Evolutionary conservation across 2,113 vertebrate genomes (phyloP).

Genomic region (Cynopterus brachyotis): DNA sequence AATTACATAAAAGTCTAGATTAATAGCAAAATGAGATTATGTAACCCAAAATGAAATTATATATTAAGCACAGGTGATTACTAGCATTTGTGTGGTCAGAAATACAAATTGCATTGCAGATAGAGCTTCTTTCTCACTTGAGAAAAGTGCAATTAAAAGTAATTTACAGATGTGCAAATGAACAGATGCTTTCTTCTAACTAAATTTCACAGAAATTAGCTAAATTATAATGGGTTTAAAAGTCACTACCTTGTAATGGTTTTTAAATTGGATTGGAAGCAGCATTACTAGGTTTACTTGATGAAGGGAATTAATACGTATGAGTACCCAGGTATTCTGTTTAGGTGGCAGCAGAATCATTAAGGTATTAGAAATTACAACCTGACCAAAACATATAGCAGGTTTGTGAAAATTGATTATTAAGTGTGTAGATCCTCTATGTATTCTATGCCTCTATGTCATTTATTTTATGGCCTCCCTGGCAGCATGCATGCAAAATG

Average conservation of each 20-base stretch:
- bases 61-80: constrained; percentile 76
- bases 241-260: constrained; percentile 68
- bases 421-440: neutral
- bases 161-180: constrained; percentile 81
- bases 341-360: neutral
- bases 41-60: constrained; percentile 73
- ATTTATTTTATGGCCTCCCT: neutral
- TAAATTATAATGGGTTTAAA: constrained; percentile 57
- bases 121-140: constrained; percentile 71
- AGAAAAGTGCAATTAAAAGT: constrained; percentile 80
- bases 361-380: neutral
- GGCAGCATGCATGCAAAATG: neutral
- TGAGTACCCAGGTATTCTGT: neutral
- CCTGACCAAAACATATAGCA: neutral
- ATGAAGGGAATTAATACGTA: neutral
- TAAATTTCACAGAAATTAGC: constrained; percentile 68
- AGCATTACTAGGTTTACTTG: constrained; percentile 56
- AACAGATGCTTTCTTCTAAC: constrained; percentile 65
- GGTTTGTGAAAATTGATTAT: neutral
- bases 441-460: neutral
- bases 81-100: constrained; percentile 76
- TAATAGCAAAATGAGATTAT: constrained; percentile 74
- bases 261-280: constrained; percentile 70
- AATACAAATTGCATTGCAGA: constrained; percentile 62
- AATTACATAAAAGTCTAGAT: constrained; percentile 71